Percentiles rank a stretch among this genome's conserved stretches.
phyloP scores from a whole-genome alignment of 37 sponge, comb jelly and placozoan genomes.

The Haliclona indistincta region DNA sequence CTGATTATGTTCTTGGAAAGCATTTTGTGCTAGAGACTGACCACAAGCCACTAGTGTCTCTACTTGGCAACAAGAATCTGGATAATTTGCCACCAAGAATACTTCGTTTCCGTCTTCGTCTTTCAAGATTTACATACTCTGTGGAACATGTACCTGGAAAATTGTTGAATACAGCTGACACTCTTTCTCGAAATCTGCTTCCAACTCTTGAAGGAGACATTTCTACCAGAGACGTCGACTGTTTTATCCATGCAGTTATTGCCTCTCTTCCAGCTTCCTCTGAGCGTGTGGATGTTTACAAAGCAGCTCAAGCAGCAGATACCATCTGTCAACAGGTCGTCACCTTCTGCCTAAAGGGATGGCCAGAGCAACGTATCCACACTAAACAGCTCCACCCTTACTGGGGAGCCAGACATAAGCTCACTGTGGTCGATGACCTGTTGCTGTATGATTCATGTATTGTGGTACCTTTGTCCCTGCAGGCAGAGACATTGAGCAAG shows the following conservation, averaged over 20 bases:
- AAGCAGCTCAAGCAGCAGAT: slow-evolving; percentile 21
- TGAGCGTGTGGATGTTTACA: slow-evolving; percentile 2
- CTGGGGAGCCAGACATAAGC: slow-evolving; percentile 29
- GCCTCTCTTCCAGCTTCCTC: slow-evolving; percentile 16
- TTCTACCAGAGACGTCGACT: no score
- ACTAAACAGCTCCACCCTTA: slow-evolving; percentile 2
- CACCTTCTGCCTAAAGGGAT: slow-evolving; percentile 17
- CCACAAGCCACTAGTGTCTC: no score
- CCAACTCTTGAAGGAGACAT: no score
- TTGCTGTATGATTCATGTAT: slow-evolving; percentile 30
- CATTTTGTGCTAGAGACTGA: no score
- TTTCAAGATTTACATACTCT: no score
- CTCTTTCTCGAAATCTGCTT: no score
- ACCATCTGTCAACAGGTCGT: slow-evolving; percentile 4
- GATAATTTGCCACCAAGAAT: no score
- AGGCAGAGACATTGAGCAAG: slow-evolving; percentile 23
- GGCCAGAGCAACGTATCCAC: slow-evolving; percentile 31
- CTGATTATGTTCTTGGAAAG: no score
- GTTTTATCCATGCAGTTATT: background rate
- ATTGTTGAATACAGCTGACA: no score
- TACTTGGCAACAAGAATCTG: no score
- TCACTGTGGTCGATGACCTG: slow-evolving; percentile 4
- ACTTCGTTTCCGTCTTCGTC: no score
- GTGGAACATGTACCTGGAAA: no score
- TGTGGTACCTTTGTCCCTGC: slow-evolving; percentile 21